Evolutionary conservation across 2,888 invertebrate species (phyloP).

Genomic region (Phragmatobia fuliginosa): DNA sequence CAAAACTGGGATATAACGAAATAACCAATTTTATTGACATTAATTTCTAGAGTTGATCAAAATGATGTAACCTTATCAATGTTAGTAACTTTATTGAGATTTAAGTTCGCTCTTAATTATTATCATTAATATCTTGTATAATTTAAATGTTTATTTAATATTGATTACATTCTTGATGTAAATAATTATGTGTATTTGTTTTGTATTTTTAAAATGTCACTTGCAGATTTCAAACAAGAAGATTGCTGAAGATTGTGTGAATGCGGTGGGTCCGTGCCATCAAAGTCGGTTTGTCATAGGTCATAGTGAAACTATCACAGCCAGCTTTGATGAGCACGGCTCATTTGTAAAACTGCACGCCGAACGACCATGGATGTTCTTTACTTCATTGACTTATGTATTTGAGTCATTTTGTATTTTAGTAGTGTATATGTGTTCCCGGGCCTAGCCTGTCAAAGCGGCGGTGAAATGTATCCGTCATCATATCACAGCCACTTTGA

Average conservation of each 20-base stretch:
- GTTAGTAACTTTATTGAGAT: conserved; percentile 13
- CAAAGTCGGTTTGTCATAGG: conserved; percentile 95
- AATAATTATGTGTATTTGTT: background rate
- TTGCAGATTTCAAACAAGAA: conserved; percentile 31
- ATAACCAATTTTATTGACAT: too few species aligned
- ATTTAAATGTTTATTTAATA: too few species aligned
- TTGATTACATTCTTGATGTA: background rate
- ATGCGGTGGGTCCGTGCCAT: conserved; percentile 88
- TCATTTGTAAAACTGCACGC: conserved; percentile 70
- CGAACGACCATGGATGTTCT: background rate
- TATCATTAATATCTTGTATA: too few species aligned
- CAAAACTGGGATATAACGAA: too few species aligned
- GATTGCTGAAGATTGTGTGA: conserved; percentile 6
- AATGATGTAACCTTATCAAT: background rate
- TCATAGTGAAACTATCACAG: conserved; percentile 92
- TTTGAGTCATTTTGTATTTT: background rate
- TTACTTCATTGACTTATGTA: conserved; percentile 4
- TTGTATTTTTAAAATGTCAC: conserved; percentile 9
- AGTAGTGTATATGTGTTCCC: conserved; percentile 64
- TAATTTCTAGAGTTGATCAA: background rate
- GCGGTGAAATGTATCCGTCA: conserved; percentile 91
- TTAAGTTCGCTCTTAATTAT: background rate
- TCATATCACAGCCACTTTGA: conserved; percentile 99
- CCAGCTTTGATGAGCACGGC: conserved; percentile 98
- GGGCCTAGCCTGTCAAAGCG: conserved; percentile 93